These are phyloP conservation scores for Setipinna tenuifilis DNA, from an alignment of 2,797 vertebrate species.

Conservation along the genomic window DNA sequence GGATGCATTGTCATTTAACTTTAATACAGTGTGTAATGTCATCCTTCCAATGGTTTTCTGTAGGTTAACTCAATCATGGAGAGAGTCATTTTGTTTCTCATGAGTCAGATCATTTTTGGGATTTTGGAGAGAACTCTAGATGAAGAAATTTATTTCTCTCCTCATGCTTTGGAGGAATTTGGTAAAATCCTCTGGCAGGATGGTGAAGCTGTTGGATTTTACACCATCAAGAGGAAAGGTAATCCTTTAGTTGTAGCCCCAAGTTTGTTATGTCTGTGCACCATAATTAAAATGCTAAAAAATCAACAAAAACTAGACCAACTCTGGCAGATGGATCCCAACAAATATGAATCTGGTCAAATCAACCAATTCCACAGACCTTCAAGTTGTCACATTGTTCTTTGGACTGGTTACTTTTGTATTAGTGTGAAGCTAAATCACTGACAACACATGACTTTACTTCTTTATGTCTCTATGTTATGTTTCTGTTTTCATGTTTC, in stretches of 20 bases:
- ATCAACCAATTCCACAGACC: too few species aligned
- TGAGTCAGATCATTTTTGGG: constrained; percentile 85
- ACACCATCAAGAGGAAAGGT: constrained; percentile 90
- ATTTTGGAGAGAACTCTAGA: constrained; percentile 74
- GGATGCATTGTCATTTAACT: neutral
- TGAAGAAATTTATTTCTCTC: constrained; percentile 76
- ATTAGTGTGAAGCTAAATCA: neutral
- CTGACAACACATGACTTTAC: neutral
- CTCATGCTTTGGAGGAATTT: constrained; percentile 79
- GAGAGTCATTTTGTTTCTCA: constrained; percentile 88
- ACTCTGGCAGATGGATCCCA: neutral
- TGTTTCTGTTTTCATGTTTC: neutral
- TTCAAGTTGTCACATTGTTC: neutral
- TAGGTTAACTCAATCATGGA: constrained; percentile 87
- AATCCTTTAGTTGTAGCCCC: neutral
- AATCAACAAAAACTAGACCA: neutral
- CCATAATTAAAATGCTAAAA: neutral
- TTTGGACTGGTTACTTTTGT: neutral
- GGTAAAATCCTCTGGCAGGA: constrained; percentile 88
- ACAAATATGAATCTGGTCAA: too few species aligned
- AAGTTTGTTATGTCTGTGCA: neutral
- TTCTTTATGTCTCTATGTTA: neutral
- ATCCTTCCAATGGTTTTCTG: constrained; percentile 4
- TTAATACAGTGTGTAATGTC: constrained; percentile 7
- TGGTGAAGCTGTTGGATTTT: constrained; percentile 87